These are phyloP conservation scores for Diadophis punctatus DNA, from an alignment of 2,113 vertebrate species.

Conservation along the genomic window DNA sequence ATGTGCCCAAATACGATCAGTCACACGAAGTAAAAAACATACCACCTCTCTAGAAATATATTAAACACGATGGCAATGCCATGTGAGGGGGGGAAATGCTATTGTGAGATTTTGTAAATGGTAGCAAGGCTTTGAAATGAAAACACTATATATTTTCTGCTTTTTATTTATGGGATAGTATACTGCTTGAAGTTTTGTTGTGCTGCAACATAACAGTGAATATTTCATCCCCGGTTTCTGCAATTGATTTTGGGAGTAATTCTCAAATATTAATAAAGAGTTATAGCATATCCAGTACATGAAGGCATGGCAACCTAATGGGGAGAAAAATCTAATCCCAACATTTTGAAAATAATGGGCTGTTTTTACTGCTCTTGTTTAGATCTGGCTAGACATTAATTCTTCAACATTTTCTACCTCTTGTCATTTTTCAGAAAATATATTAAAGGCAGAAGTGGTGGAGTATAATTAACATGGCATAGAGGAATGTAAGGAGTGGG, in stretches of 20 bases:
- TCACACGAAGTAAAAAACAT: not conserved
- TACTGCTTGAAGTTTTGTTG: not conserved
- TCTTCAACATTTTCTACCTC: not conserved
- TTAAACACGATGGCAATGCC: conserved; percentile 7
- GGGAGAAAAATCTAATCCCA: not conserved
- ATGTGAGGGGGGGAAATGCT: not conserved
- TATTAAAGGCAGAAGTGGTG: not conserved
- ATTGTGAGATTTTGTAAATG: conserved; percentile 6
- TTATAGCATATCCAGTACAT: not conserved
- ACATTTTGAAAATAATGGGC: not conserved
- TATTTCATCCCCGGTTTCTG: conserved; percentile 3
- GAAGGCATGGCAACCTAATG: not conserved
- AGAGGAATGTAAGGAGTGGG: not conserved
- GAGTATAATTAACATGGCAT: not conserved
- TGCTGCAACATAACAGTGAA: not conserved
- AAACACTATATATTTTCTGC: conserved; percentile 8
- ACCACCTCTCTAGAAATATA: not conserved
- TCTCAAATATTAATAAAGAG: conserved; percentile 22
- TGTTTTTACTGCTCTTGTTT: not conserved
- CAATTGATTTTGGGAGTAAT: conserved; percentile 10
- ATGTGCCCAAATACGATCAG: not conserved
- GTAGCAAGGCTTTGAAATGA: not conserved
- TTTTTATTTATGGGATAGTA: conserved; percentile 2
- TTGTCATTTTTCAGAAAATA: not conserved
- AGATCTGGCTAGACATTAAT: not conserved